Percentiles rank a stretch among this genome's conserved stretches.
Conservation (phyloP, 2,113 vertebrate genomes). For the Tachysurus fulvidraco region DNA sequence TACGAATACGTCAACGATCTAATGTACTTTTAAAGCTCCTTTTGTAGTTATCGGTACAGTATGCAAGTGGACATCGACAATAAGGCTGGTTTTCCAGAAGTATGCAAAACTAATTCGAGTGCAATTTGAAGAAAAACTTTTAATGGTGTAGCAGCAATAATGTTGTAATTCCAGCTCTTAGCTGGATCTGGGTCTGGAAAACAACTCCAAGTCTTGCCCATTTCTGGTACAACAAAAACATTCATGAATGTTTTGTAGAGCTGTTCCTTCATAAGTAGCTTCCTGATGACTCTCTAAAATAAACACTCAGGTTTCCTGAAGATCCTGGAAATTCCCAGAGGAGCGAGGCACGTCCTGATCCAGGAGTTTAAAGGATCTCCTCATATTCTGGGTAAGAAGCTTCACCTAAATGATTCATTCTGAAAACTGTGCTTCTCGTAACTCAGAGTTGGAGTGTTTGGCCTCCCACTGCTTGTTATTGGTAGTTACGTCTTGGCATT, state of each 20-base stretch:
- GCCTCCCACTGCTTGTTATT: conserved; percentile 44
- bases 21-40: background rate
- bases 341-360: conserved; percentile 89
- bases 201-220: background rate
- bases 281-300: conserved; percentile 21
- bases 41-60: background rate
- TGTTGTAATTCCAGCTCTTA: conserved; percentile 1
- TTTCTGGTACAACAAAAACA: conserved; percentile 11
- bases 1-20: background rate
- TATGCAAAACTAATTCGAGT: background rate
- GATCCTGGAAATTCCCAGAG: conserved; percentile 94
- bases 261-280: background rate
- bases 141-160: background rate
- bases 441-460: conserved; percentile 18
- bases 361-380: conserved; percentile 82
- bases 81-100: background rate
- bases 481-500: conserved; percentile 43
- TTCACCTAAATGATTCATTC: conserved; percentile 28
- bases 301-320: conserved; percentile 82
- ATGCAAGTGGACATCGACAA: background rate
- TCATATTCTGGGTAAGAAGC: conserved; percentile 84
- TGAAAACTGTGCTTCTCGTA: conserved; percentile 26
- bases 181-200: conserved; percentile 31
- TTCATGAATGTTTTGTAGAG: background rate
- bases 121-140: background rate